Evolutionary conservation across 1,140 invertebrate species (phyloP).

Genomic region (Meteorus sp.): DNA sequence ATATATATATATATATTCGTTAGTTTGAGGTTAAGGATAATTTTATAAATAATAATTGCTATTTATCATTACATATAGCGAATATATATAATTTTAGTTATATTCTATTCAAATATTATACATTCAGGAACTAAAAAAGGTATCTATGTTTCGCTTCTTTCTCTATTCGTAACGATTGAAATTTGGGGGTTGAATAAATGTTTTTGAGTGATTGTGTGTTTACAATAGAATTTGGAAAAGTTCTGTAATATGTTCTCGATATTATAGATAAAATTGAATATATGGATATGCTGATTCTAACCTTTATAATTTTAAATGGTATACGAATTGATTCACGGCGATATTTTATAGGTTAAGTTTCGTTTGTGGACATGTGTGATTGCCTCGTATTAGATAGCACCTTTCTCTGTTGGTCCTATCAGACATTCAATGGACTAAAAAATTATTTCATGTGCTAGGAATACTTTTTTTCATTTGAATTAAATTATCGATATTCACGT

Average conservation of each 20-base stretch:
- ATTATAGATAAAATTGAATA: neutral
- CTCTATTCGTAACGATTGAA: conserved; percentile 21
- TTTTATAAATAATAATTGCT: conserved; percentile 4
- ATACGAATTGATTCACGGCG: no score
- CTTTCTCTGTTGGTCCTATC: no score
- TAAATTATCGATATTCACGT: neutral
- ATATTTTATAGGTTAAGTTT: no score
- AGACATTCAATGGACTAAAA: no score
- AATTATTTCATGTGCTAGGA: no score
- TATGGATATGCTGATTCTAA: neutral
- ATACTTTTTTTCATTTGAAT: neutral
- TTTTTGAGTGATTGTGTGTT: no score
- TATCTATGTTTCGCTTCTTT: conserved; percentile 28
- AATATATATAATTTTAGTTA: conserved; percentile 41
- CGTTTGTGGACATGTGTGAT: no score
- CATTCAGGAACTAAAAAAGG: conserved; percentile 39
- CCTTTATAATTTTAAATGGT: no score
- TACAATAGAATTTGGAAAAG: neutral
- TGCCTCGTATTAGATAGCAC: no score
- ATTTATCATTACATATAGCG: conserved; percentile 16
- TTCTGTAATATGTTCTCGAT: neutral
- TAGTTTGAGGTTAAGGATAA: neutral
- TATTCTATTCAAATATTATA: conserved; percentile 38
- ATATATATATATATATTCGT: neutral
- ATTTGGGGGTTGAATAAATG: conserved; percentile 16